Percentiles rank a stretch among this genome's conserved stretches.
Evolutionary conservation across 2,113 vertebrate genomes (phyloP).

Genomic region (Pipra filicauda): DNA sequence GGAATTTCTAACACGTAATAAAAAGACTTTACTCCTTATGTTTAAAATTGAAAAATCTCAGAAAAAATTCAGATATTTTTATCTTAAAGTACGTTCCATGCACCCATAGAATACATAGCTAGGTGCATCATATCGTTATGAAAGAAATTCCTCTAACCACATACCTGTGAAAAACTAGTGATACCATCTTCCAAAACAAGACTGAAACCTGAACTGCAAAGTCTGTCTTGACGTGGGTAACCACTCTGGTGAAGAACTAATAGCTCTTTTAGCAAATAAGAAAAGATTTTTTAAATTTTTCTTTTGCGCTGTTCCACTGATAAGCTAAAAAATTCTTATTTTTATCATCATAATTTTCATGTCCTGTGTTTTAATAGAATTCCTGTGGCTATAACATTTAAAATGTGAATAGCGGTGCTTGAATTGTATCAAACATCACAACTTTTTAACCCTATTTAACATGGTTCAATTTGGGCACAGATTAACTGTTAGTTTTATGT

Average conservation of each 20-base stretch:
- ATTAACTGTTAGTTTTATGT: not conserved
- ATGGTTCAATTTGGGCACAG: not conserved
- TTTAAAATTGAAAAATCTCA: not conserved
- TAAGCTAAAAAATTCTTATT: not conserved
- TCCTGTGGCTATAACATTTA: not conserved
- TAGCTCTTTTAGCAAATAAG: not conserved
- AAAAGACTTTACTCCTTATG: not conserved
- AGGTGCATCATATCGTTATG: not conserved
- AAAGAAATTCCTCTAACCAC: not conserved
- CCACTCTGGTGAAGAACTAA: not conserved
- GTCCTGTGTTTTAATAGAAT: not conserved
- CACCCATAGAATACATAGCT: not conserved
- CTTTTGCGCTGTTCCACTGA: not conserved
- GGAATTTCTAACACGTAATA: not conserved
- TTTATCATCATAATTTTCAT: not conserved
- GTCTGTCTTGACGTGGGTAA: not conserved
- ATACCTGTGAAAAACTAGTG: not conserved
- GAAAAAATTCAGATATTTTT: not conserved
- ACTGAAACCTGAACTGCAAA: not conserved
- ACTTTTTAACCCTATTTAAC: not conserved
- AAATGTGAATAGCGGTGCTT: not conserved
- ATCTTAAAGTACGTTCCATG: not conserved
- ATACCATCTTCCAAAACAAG: not conserved
- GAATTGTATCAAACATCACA: not conserved
- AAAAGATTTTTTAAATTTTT: not conserved